Base-by-base conservation (phyloP, 2,888 invertebrate species). In the Psylliodes chrysocephalus region DNA sequence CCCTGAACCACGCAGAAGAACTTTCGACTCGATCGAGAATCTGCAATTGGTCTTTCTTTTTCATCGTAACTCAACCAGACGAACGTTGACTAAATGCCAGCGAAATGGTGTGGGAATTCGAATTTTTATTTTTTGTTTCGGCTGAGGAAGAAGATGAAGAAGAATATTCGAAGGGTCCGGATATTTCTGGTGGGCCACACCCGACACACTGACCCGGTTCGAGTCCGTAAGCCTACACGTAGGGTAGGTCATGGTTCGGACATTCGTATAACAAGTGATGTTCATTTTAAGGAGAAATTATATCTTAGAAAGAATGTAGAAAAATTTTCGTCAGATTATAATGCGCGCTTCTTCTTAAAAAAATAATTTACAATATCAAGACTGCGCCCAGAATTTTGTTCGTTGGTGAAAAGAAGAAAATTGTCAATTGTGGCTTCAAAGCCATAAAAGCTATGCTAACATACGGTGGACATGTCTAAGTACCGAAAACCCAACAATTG, bases 171-270 rank as follows among this genome's bases (percentile, higher is more conserved):
- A 64, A 60, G 64, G 64, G 64, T 60, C 55, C 46, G 46, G 46
- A 25, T 49, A 28, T 38, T 14, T 47, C 47, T 54, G 42, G 14
- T 35, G 42, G 28, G 51, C 65, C 68, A 55, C 68, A 66, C 68
- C 68, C 68, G 66, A 66, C 66, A 66, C 53, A 66, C 64, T 68
- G 68, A 68, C 68, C 61, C 56, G 56, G 54, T 63, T 68, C 47
- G 22, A 8, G 14, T 14, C 25, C 46, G 44, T 19, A 6, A 19
- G 33, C 12, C n/a, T 25, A 12, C n/a, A n/a, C 19, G 12, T 56
- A 52, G 51, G 57, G 57, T 55, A 57, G 60, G 60, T 60, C 40
- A 60, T 49, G 55, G 64, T 59, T 63, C 22, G 44, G n/a, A 47
- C 14, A 38, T 15, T 38, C 8, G 15, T 38, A 38, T 33, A 14